Base-by-base conservation (phyloP, 1,140 invertebrate genomes). In the Sycophaga agraensis region DNA sequence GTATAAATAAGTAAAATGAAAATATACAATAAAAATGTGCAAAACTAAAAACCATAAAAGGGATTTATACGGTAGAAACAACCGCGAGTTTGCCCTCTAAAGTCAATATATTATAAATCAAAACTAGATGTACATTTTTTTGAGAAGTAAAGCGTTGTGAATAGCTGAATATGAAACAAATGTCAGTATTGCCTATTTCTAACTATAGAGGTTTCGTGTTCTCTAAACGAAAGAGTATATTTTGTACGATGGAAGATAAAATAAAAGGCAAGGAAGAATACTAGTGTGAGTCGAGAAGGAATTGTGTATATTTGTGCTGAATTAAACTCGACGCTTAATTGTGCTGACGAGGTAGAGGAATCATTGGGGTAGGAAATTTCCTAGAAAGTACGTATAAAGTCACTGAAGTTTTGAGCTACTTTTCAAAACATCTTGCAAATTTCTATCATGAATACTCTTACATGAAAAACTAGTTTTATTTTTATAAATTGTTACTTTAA, bases 41-140 rank as follows among this genome's bases (percentile, higher is more conserved):
- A n/a, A n/a, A n/a, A n/a, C n/a, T n/a, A n/a, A n/a, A n/a, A n/a
- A n/a, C n/a, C n/a, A n/a, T n/a, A n/a, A n/a, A n/a, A n/a, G n/a
- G n/a, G n/a, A n/a, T n/a, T n/a, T n/a, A n/a, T n/a, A n/a, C n/a
- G n/a, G n/a, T n/a, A 19, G 2, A 50, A 53, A 2, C 2, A 26
- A 17, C 4, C 17, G n/a, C 2, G 12, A 17, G 40, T 49, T 19
- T 21, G n/a, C 34, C 28, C 48, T 54, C 42, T 17, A 54, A 54
- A 54, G 45, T 60, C 50, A 60, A 54, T 60, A 60, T n/a, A n/a
- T n/a, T n/a, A n/a, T 35, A 46, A 60, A 53, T 34, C 9, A 53
- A 59, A 42, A 50, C 19, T 51, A 51, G 34, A 53, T 53, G 49
- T 53, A 53, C 12, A 53, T 11, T 53, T 59, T 43, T 21, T 61